Evolutionary conservation across 1,140 invertebrate species (phyloP), one percentile per base, ranked within the genome.

Genomic region (Cyclina sinensis): DNA sequence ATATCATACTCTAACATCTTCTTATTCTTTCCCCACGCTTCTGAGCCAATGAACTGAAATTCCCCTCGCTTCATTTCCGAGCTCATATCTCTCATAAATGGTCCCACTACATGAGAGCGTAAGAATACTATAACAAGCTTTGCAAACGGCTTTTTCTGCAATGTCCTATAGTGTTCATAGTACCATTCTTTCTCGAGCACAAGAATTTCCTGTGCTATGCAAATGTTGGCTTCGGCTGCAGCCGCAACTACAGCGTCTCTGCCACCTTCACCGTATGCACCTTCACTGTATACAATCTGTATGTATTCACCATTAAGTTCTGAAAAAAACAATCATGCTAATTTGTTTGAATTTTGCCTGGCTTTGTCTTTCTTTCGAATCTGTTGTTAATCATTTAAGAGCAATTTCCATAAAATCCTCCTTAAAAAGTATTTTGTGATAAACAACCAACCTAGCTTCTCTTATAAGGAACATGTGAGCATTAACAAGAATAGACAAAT

Each of bases 11-110:
- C 37, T 18, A 88, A 27, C 37, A 90, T 57, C 14, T 80, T 54
- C 4, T 43, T 24, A 54, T 73, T 82, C 16, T 74, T 89, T 11
- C 89, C 89, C 86, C 86, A 91, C 16, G 81, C 91, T 80, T 91
- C 91, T 5, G 89, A 90, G 9, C 74, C 91, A 54, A 91, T 89
- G 46, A 91, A 91, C 11, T 82, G 51, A 74, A 90, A 91, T 54
- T 90, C 91, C 35, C 82, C 83, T 12, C 35, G 24, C 1, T 78
- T 65, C 87, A 91, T 86, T 21, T 51, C 11, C 16, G 4, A 0
- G 12, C 74, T 70, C 14, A 91, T 30, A 0, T 70, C 39, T 1
- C 27, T 18, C 14, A 86, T 43, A n/a, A 90, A 43, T 16, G 43
- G 18, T 27, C 59, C 51, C 12, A 91, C 76, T 7, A 83, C 79